Evolutionary conservation across 64 coral and sea anemone genomes (phyloP).

Genomic region (Pachyseris speciosa): DNA sequence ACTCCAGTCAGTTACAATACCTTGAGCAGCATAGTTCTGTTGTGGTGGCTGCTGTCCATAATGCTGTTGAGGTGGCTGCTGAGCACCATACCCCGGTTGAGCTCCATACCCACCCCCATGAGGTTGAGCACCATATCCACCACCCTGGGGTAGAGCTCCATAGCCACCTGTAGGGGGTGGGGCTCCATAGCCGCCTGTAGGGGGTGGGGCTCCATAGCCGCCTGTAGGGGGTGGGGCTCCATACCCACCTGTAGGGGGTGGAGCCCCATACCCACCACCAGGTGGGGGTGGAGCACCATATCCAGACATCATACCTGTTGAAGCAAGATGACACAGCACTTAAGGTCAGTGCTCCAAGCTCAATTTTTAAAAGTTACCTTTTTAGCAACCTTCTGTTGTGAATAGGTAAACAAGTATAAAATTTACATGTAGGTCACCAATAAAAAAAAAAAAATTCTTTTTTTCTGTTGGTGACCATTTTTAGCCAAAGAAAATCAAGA

Average conservation of each 20-base stretch:
- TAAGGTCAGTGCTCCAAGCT: too few species aligned
- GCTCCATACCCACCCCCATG: conserved; percentile 27
- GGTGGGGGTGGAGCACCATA: conserved; percentile 56
- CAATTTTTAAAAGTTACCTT: too few species aligned
- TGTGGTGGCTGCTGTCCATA: conserved; percentile 67
- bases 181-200: conserved; percentile 17
- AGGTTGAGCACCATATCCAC: conserved; percentile 58
- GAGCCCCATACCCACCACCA: conserved; percentile 11
- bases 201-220: conserved; percentile 38
- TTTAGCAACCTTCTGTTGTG: too few species aligned
- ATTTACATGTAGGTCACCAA: too few species aligned
- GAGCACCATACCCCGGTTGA: conserved; percentile 25
- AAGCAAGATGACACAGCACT: too few species aligned
- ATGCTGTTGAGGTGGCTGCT: not conserved
- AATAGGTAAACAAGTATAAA: too few species aligned
- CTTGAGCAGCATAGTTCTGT: conserved; percentile 48
- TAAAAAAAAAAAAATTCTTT: too few species aligned
- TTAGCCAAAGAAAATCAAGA: too few species aligned
- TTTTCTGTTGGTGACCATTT: too few species aligned
- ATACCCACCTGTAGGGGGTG: conserved; percentile 32
- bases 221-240: conserved; percentile 41
- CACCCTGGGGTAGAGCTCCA: conserved; percentile 35
- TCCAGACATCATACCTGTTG: not conserved
- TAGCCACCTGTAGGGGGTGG: conserved; percentile 32
- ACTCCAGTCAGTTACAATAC: not conserved